phyloP scores from a whole-genome alignment of 2,888 invertebrate genomes.

The Erebia ligea region DNA sequence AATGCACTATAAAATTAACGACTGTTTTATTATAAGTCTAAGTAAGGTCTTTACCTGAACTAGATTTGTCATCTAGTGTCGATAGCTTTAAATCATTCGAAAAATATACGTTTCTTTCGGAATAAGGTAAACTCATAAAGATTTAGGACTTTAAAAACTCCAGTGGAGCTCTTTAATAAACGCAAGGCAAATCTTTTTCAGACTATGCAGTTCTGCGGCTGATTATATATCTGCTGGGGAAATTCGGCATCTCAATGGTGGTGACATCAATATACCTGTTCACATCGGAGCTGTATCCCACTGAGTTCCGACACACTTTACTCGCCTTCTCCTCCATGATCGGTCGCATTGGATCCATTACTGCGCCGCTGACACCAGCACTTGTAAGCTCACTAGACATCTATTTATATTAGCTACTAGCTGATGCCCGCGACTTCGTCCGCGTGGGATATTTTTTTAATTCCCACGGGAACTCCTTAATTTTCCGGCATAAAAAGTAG shows the following conservation, averaged over 20 bases:
- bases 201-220: constrained; percentile 25
- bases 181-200: constrained; percentile 34
- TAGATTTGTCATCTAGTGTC: too few relatives aligned
- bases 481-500: too few relatives aligned
- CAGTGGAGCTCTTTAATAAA: too few relatives aligned
- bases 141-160: too few relatives aligned
- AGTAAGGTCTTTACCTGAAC: background rate
- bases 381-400: constrained; percentile 59
- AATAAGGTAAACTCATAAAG: too few relatives aligned
- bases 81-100: background rate
- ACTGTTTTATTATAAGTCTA: background rate
- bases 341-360: constrained; percentile 84
- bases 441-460: too few relatives aligned
- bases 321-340: constrained; percentile 85
- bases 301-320: constrained; percentile 82
- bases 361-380: constrained; percentile 84
- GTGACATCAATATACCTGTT: constrained; percentile 83
- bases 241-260: constrained; percentile 82
- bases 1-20: background rate
- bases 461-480: too few relatives aligned
- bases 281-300: constrained; percentile 85
- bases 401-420: too few relatives aligned
- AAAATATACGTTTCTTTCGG: background rate
- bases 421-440: too few relatives aligned
- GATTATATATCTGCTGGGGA: constrained; percentile 46